Evolutionary conservation across 2,888 invertebrate species (phyloP).

Genomic region (Drosophila niveifrons): DNA sequence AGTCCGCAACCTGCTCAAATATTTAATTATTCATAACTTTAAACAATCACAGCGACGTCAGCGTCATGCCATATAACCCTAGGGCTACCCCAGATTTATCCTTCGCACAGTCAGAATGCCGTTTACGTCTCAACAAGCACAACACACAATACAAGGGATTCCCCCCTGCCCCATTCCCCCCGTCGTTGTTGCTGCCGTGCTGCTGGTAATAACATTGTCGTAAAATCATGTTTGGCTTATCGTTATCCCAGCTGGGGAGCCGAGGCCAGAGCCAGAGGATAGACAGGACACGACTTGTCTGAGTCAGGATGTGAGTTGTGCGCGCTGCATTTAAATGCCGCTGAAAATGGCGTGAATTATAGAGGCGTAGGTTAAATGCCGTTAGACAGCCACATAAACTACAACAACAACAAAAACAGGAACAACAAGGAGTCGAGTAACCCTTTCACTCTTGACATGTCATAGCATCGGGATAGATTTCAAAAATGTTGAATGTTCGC

Average conservation of each 20-base stretch:
- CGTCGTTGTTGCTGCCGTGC: conserved; percentile 30
- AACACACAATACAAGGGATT: conserved; percentile 55
- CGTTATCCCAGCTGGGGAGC: conserved; percentile 63
- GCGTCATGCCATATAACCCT: conserved; percentile 65
- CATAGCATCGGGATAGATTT: conserved; percentile 40
- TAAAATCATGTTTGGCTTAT: conserved; percentile 84
- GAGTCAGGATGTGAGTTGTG: conserved; percentile 53
- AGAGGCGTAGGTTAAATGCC: conserved; percentile 84
- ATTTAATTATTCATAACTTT: conserved; percentile 86
- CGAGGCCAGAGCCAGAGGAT: conserved; percentile 20
- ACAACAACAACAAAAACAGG: conserved; percentile 34
- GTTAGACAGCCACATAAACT: conserved; percentile 81
- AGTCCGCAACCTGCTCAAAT: conserved; percentile 76
- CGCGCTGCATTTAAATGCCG: conserved; percentile 81
- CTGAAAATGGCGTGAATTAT: conserved; percentile 82
- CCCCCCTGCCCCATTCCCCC: not conserved
- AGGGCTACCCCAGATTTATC: conserved; percentile 41
- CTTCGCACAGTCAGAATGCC: conserved; percentile 24
- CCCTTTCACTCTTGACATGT: conserved; percentile 72
- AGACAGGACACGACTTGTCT: conserved; percentile 30
- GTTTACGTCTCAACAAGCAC: conserved; percentile 75
- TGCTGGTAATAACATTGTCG: conserved; percentile 82
- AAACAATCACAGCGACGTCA: conserved; percentile 79
- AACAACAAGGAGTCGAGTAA: conserved; percentile 36
- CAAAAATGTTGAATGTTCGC: conserved; percentile 58